Evolutionary conservation across 2,888 invertebrate species (phyloP).

Genomic region (Congeria kusceri): DNA sequence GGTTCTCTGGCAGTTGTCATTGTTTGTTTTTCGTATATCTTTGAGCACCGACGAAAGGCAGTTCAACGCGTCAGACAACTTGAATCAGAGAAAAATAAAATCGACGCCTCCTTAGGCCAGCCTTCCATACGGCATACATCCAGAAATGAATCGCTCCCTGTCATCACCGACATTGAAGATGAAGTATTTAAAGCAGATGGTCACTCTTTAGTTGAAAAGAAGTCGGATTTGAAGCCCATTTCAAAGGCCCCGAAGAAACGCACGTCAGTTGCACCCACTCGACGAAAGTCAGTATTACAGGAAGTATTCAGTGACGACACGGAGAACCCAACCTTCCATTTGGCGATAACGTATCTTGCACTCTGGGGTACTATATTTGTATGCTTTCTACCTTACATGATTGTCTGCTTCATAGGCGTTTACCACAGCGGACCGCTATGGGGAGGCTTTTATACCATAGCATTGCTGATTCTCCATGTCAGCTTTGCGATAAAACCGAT

Average conservation of each 20-base stretch:
- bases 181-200: not conserved
- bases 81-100: not conserved
- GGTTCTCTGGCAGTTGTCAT: constrained; percentile 42
- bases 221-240: not conserved
- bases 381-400: constrained; percentile 63
- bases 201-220: constrained; percentile 6
- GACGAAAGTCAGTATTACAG: constrained; percentile 27
- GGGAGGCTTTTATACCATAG: constrained; percentile 65
- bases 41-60: constrained; percentile 39
- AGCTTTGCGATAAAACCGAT: constrained; percentile 69
- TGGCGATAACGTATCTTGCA: constrained; percentile 68
- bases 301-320: constrained; percentile 65
- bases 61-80: constrained; percentile 17
- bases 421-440: constrained; percentile 49
- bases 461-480: constrained; percentile 58
- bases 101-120: not conserved
- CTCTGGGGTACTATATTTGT: constrained; percentile 55
- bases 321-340: constrained; percentile 67
- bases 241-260: constrained; percentile 4
- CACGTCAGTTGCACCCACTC: not conserved
- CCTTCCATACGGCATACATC: not conserved
- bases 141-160: constrained; percentile 8
- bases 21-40: constrained; percentile 50
- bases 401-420: constrained; percentile 49
- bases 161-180: constrained; percentile 13